Evolutionary conservation across 2,888 invertebrate genomes (phyloP).

Genomic region (Blastobasis lacticolella): DNA sequence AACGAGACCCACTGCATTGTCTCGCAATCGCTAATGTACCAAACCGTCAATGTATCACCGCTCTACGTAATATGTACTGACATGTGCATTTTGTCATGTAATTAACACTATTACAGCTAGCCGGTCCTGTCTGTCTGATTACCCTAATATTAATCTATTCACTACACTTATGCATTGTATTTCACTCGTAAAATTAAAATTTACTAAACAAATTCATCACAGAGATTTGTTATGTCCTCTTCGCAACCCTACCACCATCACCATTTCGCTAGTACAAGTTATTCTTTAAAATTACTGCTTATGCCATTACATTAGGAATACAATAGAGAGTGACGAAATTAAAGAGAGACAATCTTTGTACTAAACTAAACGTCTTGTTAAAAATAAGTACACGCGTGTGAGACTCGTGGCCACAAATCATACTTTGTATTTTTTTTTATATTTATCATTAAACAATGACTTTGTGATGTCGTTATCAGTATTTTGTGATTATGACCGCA

Average conservation of each 20-base stretch:
- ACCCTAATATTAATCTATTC: constrained; percentile 28
- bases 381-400: constrained; percentile 65
- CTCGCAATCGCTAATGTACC: constrained; percentile 25
- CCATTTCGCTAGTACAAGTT: constrained; percentile 50
- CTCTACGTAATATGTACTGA: constrained; percentile 26
- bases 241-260: constrained; percentile 48
- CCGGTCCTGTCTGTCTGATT: constrained; percentile 33
- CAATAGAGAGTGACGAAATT: constrained; percentile 69
- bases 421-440: constrained; percentile 21
- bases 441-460: too few species aligned
- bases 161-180: constrained; percentile 46
- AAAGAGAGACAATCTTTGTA: constrained; percentile 71
- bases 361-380: constrained; percentile 60
- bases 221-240: constrained; percentile 61
- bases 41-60: constrained; percentile 29
- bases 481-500: constrained; percentile 43
- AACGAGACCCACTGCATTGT: constrained; percentile 47
- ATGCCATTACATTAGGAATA: constrained; percentile 46
- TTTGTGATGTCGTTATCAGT: constrained; percentile 59
- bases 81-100: constrained; percentile 43
- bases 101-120: constrained; percentile 25
- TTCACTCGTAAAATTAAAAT: constrained; percentile 39
- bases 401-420: constrained; percentile 55
- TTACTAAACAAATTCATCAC: constrained; percentile 66
- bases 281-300: constrained; percentile 46